Conservation (phyloP, 1,140 invertebrate species). For the Eueides isabella region DNA sequence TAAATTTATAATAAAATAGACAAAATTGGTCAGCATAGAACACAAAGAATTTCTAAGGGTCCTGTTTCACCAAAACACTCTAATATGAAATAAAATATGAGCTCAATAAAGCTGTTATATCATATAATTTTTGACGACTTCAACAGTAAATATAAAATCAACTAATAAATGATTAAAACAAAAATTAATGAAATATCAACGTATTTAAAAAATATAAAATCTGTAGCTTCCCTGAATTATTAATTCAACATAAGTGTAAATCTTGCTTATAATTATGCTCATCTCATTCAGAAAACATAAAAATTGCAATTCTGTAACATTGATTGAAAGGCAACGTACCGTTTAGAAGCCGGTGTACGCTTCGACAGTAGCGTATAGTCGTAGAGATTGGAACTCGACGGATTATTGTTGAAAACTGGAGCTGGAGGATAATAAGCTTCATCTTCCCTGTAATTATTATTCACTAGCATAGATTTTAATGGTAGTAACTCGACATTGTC, state of each 20-base stretch:
- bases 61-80: no score
- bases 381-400: conserved; percentile 71
- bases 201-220: not conserved
- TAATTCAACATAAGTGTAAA: not conserved
- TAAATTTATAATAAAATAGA: no score
- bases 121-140: no score
- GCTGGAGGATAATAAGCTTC: conserved; percentile 63
- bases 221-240: not conserved
- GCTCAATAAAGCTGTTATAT: no score
- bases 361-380: conserved; percentile 78
- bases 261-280: not conserved
- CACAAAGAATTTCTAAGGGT: no score
- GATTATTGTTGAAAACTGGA: conserved; percentile 60
- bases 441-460: conserved; percentile 71
- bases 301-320: conserved; percentile 33
- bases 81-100: no score
- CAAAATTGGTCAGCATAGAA: no score
- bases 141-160: no score
- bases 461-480: conserved; percentile 74
- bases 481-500: conserved; percentile 75
- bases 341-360: conserved; percentile 77
- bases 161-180: no score
- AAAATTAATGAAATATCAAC: not conserved
- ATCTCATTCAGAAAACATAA: conserved; percentile 13
- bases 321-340: conserved; percentile 57